These are phyloP conservation scores for Zophobas atratus DNA, from an alignment of 1,140 invertebrate species.

Conservation along the genomic window DNA sequence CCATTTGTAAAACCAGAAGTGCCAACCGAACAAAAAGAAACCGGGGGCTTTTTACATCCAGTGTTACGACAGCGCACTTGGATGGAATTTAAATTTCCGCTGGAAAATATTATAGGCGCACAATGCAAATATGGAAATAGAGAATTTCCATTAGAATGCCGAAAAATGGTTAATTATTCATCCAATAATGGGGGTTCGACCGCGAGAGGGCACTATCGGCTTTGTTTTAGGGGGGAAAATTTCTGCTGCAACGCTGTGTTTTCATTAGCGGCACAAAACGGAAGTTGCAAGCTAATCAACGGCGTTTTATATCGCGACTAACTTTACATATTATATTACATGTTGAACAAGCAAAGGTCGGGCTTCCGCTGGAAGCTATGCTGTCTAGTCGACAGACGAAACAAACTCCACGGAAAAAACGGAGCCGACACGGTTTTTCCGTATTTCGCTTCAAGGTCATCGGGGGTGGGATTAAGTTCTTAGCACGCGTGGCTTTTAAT, in stretches of 20 bases:
- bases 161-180: slow-evolving; percentile 32
- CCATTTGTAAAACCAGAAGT: slow-evolving; percentile 51
- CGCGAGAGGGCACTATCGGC: background rate
- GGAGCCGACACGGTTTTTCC: too few relatives aligned
- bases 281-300: slow-evolving; percentile 21
- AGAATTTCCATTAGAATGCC: slow-evolving; percentile 28
- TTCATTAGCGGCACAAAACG: slow-evolving; percentile 25
- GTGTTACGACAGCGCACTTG: slow-evolving; percentile 39
- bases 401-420: too few relatives aligned
- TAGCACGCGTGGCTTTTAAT: slow-evolving; percentile 13
- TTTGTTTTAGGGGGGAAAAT: background rate
- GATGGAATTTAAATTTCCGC: slow-evolving; percentile 40
- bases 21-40: slow-evolving; percentile 46
- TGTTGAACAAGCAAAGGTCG: background rate
- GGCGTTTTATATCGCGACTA: slow-evolving; percentile 2
- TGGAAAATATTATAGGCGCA: slow-evolving; percentile 40
- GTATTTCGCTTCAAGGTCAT: too few relatives aligned
- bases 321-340: slow-evolving; percentile 31
- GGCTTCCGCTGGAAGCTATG: too few relatives aligned
- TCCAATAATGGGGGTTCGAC: slow-evolving; percentile 7
- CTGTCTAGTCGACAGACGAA: too few relatives aligned
- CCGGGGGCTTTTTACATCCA: slow-evolving; percentile 36
- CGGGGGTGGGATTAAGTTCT: too few relatives aligned
- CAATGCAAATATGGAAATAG: slow-evolving; percentile 39
- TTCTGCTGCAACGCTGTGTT: slow-evolving; percentile 7